These are phyloP conservation scores for Sycophila texana DNA, from an alignment of 2,888 invertebrate genomes.

Conservation along the genomic window DNA sequence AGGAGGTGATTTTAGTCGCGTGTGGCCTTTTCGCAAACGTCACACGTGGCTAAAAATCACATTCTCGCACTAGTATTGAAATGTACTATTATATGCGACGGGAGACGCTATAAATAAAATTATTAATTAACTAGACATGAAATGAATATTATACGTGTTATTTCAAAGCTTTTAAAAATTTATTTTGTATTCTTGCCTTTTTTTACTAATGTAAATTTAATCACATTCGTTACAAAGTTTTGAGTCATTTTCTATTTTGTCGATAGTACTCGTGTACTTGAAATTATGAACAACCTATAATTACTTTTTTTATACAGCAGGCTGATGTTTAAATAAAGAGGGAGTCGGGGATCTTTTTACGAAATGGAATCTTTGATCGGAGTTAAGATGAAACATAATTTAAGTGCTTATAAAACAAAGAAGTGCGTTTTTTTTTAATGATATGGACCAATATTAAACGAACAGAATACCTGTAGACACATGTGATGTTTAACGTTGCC, in stretches of 20 bases:
- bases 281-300: slow-evolving; percentile 53
- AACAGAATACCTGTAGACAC: slow-evolving; percentile 4
- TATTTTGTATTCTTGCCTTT: not conserved
- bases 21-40: no score
- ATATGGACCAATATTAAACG: slow-evolving; percentile 19
- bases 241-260: not conserved
- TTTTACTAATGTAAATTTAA: not conserved
- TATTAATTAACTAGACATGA: not conserved
- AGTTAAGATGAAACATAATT: slow-evolving; percentile 35
- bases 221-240: no score
- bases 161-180: not conserved
- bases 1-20: no score
- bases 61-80: no score
- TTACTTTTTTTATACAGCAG: slow-evolving; percentile 40
- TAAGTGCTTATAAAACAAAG: slow-evolving; percentile 29
- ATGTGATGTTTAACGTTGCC: slow-evolving; percentile 42
- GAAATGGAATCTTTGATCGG: slow-evolving; percentile 43
- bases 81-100: no score
- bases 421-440: slow-evolving; percentile 29
- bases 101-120: not conserved
- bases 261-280: slow-evolving; percentile 35
- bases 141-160: slow-evolving; percentile 2
- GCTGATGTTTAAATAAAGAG: slow-evolving; percentile 21
- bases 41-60: no score
- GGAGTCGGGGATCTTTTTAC: slow-evolving; percentile 52